These are phyloP conservation scores for Oryzias sinensis DNA, from an alignment of 2,797 vertebrate genomes.

Conservation along the genomic window DNA sequence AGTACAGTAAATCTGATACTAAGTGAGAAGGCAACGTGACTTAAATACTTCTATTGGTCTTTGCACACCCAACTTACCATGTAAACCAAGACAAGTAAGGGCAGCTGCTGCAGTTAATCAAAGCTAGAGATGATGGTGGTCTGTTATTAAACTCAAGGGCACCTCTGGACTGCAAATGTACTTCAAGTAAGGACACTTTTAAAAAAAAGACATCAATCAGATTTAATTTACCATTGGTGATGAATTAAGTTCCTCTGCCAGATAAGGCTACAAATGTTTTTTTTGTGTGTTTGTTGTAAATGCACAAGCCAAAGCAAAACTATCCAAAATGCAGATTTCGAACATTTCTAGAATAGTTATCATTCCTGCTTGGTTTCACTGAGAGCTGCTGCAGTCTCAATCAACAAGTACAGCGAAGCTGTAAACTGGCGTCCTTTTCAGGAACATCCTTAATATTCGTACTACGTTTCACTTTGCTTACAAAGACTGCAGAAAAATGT, in stretches of 20 bases:
- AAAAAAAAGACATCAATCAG: constrained; percentile 43
- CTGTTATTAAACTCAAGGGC: constrained; percentile 47
- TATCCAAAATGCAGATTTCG: no score
- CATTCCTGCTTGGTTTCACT: no score
- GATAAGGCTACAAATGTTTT: constrained; percentile 29
- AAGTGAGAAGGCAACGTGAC: constrained; percentile 46
- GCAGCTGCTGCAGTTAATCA: constrained; percentile 60
- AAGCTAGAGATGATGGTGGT: constrained; percentile 25
- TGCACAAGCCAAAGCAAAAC: no score
- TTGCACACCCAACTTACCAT: constrained; percentile 28
- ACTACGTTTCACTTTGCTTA: constrained; percentile 45
- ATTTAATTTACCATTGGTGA: constrained; percentile 11
- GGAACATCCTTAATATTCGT: constrained; percentile 64
- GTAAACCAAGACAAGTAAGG: constrained; percentile 53
- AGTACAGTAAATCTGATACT: constrained; percentile 43
- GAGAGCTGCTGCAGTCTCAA: no score
- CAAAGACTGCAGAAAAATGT: constrained; percentile 64
- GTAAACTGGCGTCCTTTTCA: constrained; percentile 41
- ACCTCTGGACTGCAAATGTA: constrained; percentile 42
- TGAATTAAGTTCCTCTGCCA: constrained; percentile 4
- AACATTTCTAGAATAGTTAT: no score
- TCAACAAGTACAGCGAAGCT: constrained; percentile 50
- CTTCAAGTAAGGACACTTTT: constrained; percentile 43
- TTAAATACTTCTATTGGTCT: constrained; percentile 61
- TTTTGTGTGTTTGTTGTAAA: no score